Evolutionary conservation across 2,888 invertebrate genomes (phyloP).

Genomic region (Cephus nigrinus): DNA sequence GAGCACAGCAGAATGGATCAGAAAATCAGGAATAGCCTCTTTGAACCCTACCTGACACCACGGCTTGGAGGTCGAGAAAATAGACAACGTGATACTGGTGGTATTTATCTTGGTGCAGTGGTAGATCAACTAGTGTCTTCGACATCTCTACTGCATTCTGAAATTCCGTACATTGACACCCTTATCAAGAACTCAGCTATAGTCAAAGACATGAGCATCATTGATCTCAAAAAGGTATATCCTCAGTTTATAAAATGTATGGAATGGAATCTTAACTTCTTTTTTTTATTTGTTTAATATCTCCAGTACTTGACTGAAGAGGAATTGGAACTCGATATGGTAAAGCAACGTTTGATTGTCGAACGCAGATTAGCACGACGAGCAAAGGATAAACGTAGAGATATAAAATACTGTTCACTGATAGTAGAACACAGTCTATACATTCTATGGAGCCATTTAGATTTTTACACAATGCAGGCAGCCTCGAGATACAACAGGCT

Average conservation of each 20-base stretch:
- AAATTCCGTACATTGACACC: conserved; percentile 52
- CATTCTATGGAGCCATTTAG: conserved; percentile 82
- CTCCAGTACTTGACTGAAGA: conserved; percentile 52
- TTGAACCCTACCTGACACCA: conserved; percentile 55
- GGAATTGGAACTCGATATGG: conserved; percentile 56
- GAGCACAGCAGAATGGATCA: conserved; percentile 61
- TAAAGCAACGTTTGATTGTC: conserved; percentile 57
- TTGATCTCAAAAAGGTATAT: conserved; percentile 68
- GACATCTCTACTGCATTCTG: conserved; percentile 51
- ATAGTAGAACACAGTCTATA: conserved; percentile 80
- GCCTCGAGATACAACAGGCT: conserved; percentile 64
- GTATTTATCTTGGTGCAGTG: conserved; percentile 54
- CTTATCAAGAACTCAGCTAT: conserved; percentile 48
- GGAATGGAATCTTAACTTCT: neutral
- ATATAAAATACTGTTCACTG: conserved; percentile 73
- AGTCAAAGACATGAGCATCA: conserved; percentile 66
- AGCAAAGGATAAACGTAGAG: conserved; percentile 70
- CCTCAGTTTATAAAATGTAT: neutral
- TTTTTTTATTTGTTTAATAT: neutral
- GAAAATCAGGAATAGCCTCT: conserved; percentile 57
- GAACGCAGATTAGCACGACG: conserved; percentile 69
- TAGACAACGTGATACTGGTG: conserved; percentile 46
- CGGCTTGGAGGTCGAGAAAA: conserved; percentile 45
- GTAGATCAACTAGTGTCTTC: conserved; percentile 58
- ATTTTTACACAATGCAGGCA: conserved; percentile 76